These are phyloP conservation scores for Hemiprocne comata DNA, from an alignment of 2,113 vertebrate species.

Conservation along the genomic window DNA sequence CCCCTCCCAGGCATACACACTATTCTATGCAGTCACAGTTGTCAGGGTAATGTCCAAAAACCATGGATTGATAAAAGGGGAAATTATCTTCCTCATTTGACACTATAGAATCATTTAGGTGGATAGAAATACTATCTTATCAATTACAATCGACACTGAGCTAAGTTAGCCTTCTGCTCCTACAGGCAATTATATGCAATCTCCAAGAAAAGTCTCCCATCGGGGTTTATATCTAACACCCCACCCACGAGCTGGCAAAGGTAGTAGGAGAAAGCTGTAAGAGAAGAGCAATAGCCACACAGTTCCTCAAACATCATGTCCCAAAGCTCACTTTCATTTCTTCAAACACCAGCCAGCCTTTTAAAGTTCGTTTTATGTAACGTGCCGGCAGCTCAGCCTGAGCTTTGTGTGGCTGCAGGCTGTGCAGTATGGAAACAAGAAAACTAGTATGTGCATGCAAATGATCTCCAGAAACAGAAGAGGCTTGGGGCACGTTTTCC, in stretches of 20 bases:
- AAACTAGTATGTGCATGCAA: background rate
- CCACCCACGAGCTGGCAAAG: background rate
- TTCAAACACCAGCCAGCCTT: background rate
- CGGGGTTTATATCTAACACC: background rate
- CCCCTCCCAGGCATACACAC: background rate
- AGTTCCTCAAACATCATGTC: background rate
- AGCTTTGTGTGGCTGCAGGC: background rate
- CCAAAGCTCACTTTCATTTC: background rate
- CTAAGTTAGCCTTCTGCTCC: background rate
- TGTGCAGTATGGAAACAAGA: background rate
- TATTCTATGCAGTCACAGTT: background rate
- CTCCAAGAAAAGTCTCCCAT: background rate
- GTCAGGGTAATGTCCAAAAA: background rate
- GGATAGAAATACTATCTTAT: background rate
- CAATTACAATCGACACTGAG: background rate
- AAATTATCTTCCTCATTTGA: background rate
- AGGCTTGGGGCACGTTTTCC: background rate
- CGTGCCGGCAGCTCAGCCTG: background rate
- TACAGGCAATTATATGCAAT: background rate
- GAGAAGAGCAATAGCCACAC: background rate
- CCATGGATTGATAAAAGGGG: background rate
- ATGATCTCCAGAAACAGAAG: background rate
- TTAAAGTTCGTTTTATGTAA: background rate
- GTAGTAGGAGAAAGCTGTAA: background rate
- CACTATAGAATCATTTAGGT: background rate